Evolutionary conservation across 2,888 invertebrate species (phyloP), one percentile per base, ranked within the genome.

Genomic region (Cyrtodaria siliqua): DNA sequence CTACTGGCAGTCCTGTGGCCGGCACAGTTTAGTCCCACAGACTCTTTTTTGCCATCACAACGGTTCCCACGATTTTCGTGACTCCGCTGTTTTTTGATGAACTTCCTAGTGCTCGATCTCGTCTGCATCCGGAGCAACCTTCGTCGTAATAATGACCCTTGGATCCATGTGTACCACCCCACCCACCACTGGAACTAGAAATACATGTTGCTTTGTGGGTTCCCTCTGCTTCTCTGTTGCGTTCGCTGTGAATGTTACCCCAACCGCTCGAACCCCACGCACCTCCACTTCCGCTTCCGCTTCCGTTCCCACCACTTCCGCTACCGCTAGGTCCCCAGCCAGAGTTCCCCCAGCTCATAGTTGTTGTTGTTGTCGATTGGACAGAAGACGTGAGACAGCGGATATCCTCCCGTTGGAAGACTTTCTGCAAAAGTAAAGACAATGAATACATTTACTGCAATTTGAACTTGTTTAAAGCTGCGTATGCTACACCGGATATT

Each of bases 21-120:
- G n/a, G n/a, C n/a, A n/a, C n/a, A n/a, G n/a, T n/a, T n/a, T 33
- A 75, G 42, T 66, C 70, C 61, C 69, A 75, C 6, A 75, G 29
- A 23, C 70, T 70, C 42, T 75, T 75, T 64, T 61, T 70, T 0
- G 64, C 75, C 0, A 67, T 3, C 14, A 53, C 56, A 12, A 42
- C 53, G 12, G 63, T 59, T 3, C 20, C 16, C 38, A 33, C 12
- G 6, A 33, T 4, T 33, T 63, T 59, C 4, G 12, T 12, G 12
- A 33, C 33, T 8, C 49, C 55, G 26, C 56, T 50, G n/a, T n/a
- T n/a, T 0, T 27, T 26, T 4, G 33, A 18, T 9, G 24, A 23
- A 18, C 66, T 67, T 14, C 62, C 59, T 42, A 61, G 56, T 0
- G 75, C 44, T 6, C 76, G 47, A 8, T 76, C 76, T 29, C 69